These are phyloP conservation scores for Geotrypetes seraphini DNA, from an alignment of 2,797 vertebrate genomes.

Conservation along the genomic window DNA sequence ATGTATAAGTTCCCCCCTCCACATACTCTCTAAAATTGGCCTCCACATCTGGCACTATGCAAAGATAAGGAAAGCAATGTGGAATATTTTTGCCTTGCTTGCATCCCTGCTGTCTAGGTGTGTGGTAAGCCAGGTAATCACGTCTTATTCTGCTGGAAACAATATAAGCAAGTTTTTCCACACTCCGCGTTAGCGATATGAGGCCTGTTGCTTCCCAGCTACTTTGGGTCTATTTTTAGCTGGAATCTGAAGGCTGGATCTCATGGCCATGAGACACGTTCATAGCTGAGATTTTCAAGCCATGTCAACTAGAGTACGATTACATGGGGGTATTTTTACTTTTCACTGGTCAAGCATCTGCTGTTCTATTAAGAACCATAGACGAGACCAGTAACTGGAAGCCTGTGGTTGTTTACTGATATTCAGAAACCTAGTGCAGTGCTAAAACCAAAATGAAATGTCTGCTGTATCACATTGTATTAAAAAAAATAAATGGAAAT, in stretches of 20 bases:
- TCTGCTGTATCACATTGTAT: too few relatives aligned
- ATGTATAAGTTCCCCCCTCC: too few relatives aligned
- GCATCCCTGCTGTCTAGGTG: too few relatives aligned
- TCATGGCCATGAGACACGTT: slow-evolving; percentile 16
- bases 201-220: not conserved
- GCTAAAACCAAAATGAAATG: too few relatives aligned
- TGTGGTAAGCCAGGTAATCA: too few relatives aligned
- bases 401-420: not conserved
- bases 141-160: not conserved
- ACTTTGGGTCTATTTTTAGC: slow-evolving; percentile 14
- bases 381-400: not conserved
- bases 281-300: slow-evolving; percentile 11
- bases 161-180: not conserved
- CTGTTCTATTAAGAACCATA: not conserved
- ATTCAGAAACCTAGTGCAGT: too few relatives aligned
- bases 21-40: too few relatives aligned
- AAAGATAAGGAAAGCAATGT: too few relatives aligned
- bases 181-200: not conserved
- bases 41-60: too few relatives aligned
- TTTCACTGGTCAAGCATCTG: not conserved
- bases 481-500: too few relatives aligned
- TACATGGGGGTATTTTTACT: slow-evolving; percentile 9
- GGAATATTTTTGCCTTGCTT: too few relatives aligned
- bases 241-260: slow-evolving; percentile 19
- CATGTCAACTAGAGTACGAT: slow-evolving; percentile 10